Base-by-base conservation (phyloP, 2,888 invertebrate genomes). In the Scelioninae gen. 1 region DNA sequence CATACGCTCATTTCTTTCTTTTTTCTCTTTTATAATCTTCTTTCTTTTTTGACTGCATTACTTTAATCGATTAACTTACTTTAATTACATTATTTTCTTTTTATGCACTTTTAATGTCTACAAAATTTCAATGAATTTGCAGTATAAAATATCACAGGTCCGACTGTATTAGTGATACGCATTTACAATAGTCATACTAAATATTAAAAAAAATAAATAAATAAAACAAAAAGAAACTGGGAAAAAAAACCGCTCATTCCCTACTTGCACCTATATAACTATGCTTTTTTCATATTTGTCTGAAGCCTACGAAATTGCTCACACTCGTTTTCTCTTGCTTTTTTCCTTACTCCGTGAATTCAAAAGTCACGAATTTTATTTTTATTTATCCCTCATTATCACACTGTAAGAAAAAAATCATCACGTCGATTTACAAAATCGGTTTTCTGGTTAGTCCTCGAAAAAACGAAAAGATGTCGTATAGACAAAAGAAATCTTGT, bases 201-300 rank as follows among this genome's bases (percentile, higher is more conserved):
- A 83, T 56, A 66, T 69, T 83, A 68, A 68, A 77, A 38, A 38
- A 5, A 34, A 34, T n/a, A n/a, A n/a, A n/a, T n/a, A n/a, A 23
- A 23, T 23, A 23, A 23, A 23, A 23, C 23, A 23, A 23, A 23
- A 23, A 23, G 2, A 23, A 23, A 23, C 4, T 23, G 4, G 23
- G 4, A 38, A 38, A 38, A 38, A 38, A 68, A 78, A 83, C 75
- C 76, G 79, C 79, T 79, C 79, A 65, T 79, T 79, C 79, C 71
- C 79, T 83, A 83, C 83, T 79, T 78, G 79, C 83, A 83, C 83
- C 79, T 83, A 82, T 69, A 83, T 68, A 74, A 63, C 82, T 82
- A 82, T 34, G 55, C 76, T 62, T 76, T 53, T 69, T 71, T 69
- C 13, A 11, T 38, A 1, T 38, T 38, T 38, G 38, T 60, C 56